Evolutionary conservation across 2,888 invertebrate genomes (phyloP).

Genomic region (Drosophila ezoana): DNA sequence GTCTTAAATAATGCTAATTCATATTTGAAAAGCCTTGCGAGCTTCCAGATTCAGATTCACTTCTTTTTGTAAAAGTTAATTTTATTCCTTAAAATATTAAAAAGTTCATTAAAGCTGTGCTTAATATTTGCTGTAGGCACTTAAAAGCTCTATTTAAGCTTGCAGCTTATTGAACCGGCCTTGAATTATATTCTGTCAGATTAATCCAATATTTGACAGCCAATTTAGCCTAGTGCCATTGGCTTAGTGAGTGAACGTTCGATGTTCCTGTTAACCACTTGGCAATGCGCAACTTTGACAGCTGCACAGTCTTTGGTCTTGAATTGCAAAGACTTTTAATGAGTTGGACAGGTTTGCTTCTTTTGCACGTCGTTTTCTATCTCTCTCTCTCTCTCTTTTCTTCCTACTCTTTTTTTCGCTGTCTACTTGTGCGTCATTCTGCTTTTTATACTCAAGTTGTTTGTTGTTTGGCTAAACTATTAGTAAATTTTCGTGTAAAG

Average conservation of each 20-base stretch:
- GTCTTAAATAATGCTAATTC: no score
- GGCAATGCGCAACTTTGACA: slow-evolving; percentile 37
- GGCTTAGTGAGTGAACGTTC: background rate
- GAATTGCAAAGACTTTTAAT: slow-evolving; percentile 66
- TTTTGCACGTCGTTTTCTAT: slow-evolving; percentile 41
- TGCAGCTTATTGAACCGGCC: no score
- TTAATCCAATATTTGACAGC: no score
- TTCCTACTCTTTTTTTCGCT: slow-evolving; percentile 5
- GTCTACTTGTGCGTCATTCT: slow-evolving; percentile 14
- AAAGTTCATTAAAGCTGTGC: background rate
- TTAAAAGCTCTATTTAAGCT: background rate
- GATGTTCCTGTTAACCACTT: slow-evolving; percentile 3
- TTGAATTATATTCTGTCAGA: no score
- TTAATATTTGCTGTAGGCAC: no score
- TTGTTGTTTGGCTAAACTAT: slow-evolving; percentile 57
- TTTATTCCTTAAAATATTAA: background rate
- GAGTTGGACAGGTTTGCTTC: slow-evolving; percentile 54
- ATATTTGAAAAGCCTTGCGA: no score
- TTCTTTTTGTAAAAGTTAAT: no score
- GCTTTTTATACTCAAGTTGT: slow-evolving; percentile 43
- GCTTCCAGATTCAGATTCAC: no score
- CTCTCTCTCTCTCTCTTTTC: background rate
- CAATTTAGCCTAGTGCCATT: slow-evolving; percentile 29
- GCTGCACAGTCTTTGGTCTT: slow-evolving; percentile 29
- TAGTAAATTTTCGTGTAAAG: slow-evolving; percentile 56